Conservation (phyloP, 1,140 invertebrate species). For the Melitaea cinxia region DNA sequence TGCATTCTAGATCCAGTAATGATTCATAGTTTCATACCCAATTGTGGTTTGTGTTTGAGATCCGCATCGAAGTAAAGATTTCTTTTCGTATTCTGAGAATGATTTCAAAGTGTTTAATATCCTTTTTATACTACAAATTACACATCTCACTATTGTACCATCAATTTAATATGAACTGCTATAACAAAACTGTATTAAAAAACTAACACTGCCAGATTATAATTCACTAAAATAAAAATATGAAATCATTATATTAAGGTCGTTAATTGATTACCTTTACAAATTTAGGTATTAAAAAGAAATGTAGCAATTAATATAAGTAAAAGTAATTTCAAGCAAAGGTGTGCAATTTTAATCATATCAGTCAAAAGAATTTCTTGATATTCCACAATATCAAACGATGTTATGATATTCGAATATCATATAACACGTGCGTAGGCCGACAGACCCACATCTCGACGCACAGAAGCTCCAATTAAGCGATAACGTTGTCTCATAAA, state of each 20-base stretch:
- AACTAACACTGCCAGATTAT: no score
- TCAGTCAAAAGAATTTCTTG: neutral
- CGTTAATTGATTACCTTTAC: no score
- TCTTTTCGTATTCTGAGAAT: slow-evolving; percentile 1
- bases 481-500: slow-evolving; percentile 65
- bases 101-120: slow-evolving; percentile 8
- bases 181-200: no score
- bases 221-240: no score
- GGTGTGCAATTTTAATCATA: neutral
- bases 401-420: slow-evolving; percentile 2
- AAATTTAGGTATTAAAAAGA: no score
- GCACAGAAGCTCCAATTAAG: slow-evolving; percentile 70
- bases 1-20: slow-evolving; percentile 15
- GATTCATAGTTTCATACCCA: neutral
- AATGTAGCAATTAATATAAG: no score
- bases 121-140: neutral
- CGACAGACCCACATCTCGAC: slow-evolving; percentile 47
- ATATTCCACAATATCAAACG: neutral
- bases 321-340: no score
- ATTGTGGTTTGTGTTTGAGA: neutral
- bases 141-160: no score
- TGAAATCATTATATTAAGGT: no score
- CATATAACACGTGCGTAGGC: slow-evolving; percentile 20
- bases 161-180: neutral
- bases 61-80: neutral